A percentile compares a stretch with the other conserved stretches of the same genome.
phyloP scores from a whole-genome alignment of 2,888 invertebrate genomes.

The Tromatobia lineatoria region DNA sequence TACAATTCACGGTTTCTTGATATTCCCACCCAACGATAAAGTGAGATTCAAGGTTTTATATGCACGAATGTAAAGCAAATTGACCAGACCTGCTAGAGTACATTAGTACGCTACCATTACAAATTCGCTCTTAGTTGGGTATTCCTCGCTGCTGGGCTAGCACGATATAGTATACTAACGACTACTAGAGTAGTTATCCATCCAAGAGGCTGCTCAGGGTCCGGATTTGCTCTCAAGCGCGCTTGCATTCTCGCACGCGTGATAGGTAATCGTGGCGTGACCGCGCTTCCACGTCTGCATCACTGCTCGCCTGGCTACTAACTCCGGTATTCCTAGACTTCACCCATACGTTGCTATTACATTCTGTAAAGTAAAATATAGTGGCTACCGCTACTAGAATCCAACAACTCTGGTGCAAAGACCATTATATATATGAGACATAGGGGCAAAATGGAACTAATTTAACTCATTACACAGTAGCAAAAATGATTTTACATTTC shows the following conservation, averaged over 20 bases:
- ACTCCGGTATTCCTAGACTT: constrained; percentile 30
- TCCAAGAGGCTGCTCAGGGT: constrained; percentile 1
- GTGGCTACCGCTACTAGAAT: background rate
- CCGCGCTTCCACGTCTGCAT: constrained; percentile 48
- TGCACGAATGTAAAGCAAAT: background rate
- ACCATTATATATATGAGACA: background rate
- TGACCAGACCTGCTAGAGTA: background rate
- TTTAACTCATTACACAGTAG: background rate
- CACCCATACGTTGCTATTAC: constrained; percentile 11
- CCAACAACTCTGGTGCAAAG: background rate
- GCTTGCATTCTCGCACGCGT: constrained; percentile 51
- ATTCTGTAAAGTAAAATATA: constrained; percentile 13
- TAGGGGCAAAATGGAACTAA: background rate
- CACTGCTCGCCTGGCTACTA: constrained; percentile 1
- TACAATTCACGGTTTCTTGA: background rate
- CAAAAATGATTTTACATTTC: too few species aligned
- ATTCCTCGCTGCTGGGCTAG: background rate
- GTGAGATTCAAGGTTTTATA: background rate
- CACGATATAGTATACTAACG: background rate
- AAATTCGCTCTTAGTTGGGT: background rate
- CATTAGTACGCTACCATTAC: background rate
- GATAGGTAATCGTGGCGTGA: constrained; percentile 48
- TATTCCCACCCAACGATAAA: background rate
- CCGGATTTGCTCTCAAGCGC: constrained; percentile 11
- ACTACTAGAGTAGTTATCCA: constrained; percentile 12